Evolutionary conservation across 1,140 invertebrate species (phyloP), one percentile per base, ranked within the genome.

Genomic region (Leptinotarsa defecta): DNA sequence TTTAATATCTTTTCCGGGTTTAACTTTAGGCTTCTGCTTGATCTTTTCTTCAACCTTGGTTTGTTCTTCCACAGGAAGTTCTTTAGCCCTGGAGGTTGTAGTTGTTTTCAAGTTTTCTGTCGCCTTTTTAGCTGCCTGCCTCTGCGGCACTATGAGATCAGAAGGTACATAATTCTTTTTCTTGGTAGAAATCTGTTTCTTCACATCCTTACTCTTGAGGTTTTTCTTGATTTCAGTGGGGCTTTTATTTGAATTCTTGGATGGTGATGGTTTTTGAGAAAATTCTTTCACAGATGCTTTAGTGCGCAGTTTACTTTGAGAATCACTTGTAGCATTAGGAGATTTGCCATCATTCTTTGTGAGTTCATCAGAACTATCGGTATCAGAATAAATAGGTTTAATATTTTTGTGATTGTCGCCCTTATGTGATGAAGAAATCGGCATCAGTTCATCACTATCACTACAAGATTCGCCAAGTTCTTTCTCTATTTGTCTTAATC

Each of bases 61-160:
- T 15, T 17, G 52, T 86, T 85, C 61, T 89, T 88, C 73, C 24
- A 83, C 84, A 68, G 68, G n/a, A 81, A 68, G 65, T 75, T 84
- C 84, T 79, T 85, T 85, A 71, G 74, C 49, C 75, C 75, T 83
- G 74, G 77, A 74, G 74, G 83, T 76, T 73, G 89, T 89, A 22
- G 88, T 91, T 11, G 88, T 89, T 52, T 91, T 91, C 89, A 96
- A 92, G 82, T 94, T 95, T 85, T 96, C 95, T 3, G 94, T 94
- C 3, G 94, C 94, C 84, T 96, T 96, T 82, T 96, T 96, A 19
- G 95, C 95, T 22, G 95, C 95, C 85, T 96, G 93, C 70, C 95
- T 87, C 84, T 96, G 95, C 1, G 95, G 95, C n/a, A 96, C 95
- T 80, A 96, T 95, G 48, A 96, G 86, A 81, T 95, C 90, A 52